Conservation (phyloP, 2,797 vertebrate genomes). For the Pitangus sulphuratus region DNA sequence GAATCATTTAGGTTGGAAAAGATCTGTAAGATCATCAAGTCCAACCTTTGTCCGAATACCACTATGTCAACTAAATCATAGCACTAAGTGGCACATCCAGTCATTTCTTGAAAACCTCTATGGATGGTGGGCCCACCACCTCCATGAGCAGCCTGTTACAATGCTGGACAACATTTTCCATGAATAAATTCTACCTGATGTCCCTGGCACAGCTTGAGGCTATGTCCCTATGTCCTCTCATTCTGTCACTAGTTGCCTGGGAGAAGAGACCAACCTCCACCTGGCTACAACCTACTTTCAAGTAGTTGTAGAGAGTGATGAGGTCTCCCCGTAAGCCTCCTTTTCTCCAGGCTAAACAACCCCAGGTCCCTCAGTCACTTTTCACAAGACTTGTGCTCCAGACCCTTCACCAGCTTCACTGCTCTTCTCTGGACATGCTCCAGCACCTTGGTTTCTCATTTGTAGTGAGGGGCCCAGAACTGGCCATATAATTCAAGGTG, state of each 20-base stretch:
- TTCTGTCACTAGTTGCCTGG: not conserved
- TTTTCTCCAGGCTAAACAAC: not conserved
- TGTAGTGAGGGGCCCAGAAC: not conserved
- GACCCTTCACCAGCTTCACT: not conserved
- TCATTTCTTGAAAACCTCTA: not conserved
- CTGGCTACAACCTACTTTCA: not conserved
- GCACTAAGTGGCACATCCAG: not conserved
- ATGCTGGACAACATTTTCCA: not conserved
- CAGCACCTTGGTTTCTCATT: not conserved
- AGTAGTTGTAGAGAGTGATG: not conserved
- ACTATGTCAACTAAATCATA: not conserved
- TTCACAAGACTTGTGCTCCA: not conserved
- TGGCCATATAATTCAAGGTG: accelerated
- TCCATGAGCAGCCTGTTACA: not conserved
- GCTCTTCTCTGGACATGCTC: not conserved
- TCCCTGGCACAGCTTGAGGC: not conserved
- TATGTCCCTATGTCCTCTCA: no score
- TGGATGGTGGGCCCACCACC: not conserved
- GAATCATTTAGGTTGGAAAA: not conserved
- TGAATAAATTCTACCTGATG: not conserved
- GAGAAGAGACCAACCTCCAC: not conserved
- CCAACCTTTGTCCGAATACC: accelerated
- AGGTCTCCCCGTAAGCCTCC: not conserved
- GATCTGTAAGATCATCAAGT: not conserved
- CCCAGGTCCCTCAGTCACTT: not conserved